These are phyloP conservation scores for Euura saliciscinereae DNA, from an alignment of 1,140 invertebrate genomes.

Conservation along the genomic window DNA sequence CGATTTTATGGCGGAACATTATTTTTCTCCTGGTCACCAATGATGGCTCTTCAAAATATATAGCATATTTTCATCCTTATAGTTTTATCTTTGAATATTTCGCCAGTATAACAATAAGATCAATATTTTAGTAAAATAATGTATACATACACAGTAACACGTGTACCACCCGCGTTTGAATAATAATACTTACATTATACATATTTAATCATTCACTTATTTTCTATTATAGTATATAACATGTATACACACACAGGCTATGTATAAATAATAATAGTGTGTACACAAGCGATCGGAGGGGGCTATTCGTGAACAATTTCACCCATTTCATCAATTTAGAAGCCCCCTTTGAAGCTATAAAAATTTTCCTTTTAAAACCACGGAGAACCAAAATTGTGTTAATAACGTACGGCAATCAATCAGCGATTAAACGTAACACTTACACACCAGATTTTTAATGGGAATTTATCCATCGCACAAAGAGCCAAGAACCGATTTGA, in stretches of 20 bases:
- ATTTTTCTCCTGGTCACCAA: neutral
- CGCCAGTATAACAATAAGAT: constrained; percentile 29
- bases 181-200: constrained; percentile 31
- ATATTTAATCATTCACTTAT: constrained; percentile 20
- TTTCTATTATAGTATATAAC: too few relatives aligned
- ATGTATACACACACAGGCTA: constrained; percentile 25
- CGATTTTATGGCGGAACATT: neutral
- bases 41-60: neutral
- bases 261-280: constrained; percentile 35
- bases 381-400: too few relatives aligned
- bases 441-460: too few relatives aligned
- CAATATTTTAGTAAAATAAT: constrained; percentile 31
- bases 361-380: too few relatives aligned
- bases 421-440: too few relatives aligned
- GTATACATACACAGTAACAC: constrained; percentile 25
- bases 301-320: constrained; percentile 25
- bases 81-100: neutral
- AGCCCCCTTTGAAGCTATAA: too few relatives aligned
- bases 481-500: too few relatives aligned
- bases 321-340: too few relatives aligned
- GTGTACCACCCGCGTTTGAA: constrained; percentile 22
- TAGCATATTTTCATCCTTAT: neutral
- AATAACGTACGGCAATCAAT: too few relatives aligned
- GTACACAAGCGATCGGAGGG: constrained; percentile 45
- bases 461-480: too few relatives aligned